Evolutionary conservation across 2,888 invertebrate species (phyloP).

Genomic region (Aspidapion aeneum): DNA sequence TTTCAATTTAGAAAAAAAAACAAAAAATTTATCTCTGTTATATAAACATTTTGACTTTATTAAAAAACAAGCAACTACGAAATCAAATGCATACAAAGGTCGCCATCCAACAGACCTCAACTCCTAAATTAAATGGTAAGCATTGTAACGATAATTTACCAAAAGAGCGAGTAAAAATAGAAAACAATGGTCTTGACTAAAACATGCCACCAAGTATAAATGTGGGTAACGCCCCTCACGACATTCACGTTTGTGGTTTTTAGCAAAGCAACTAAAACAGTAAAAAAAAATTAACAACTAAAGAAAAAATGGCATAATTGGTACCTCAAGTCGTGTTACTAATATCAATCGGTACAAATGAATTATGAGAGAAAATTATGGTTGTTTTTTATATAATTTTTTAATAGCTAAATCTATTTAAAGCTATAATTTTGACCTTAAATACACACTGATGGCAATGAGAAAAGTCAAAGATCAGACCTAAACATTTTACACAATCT

Average conservation of each 20-base stretch:
- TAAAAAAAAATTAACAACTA: not conserved
- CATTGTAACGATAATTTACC: not conserved
- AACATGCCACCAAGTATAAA: conserved; percentile 11
- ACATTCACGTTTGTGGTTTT: conserved; percentile 12
- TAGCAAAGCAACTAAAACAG: not conserved
- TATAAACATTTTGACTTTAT: no score
- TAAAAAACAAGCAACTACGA: no score
- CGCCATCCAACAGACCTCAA: no score
- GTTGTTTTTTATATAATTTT: not conserved
- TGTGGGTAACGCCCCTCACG: conserved; percentile 24
- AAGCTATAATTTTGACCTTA: not conserved
- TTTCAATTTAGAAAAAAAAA: no score
- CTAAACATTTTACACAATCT: not conserved
- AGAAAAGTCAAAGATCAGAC: not conserved
- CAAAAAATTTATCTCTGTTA: no score
- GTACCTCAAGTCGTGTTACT: not conserved
- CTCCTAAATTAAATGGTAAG: not conserved
- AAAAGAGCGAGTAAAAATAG: not conserved
- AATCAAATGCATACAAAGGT: no score
- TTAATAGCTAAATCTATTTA: not conserved
- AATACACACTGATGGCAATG: not conserved
- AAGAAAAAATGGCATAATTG: not conserved
- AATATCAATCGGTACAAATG: not conserved
- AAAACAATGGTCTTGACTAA: not conserved
- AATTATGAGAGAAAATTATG: not conserved